Percentiles rank a stretch among this genome's conserved stretches.
Conservation (phyloP, 1,140 invertebrate species). For the Coelopa frigida region DNA sequence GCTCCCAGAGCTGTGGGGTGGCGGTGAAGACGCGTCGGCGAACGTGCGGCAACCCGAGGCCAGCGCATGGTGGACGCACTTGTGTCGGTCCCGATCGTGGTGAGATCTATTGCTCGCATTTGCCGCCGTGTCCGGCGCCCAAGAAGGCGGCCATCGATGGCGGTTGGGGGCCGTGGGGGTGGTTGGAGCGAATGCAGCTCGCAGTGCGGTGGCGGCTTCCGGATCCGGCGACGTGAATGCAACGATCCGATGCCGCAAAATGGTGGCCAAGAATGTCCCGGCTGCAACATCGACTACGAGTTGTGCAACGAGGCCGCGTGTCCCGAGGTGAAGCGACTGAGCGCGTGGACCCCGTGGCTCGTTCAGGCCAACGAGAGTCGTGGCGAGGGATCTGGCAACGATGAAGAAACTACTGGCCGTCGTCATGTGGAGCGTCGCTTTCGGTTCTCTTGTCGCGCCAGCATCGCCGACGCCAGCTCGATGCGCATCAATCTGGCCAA, state of each 20-base stretch:
- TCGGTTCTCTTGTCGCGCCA: constrained; percentile 69
- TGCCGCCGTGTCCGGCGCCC: constrained; percentile 69
- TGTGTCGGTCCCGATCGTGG: constrained; percentile 73
- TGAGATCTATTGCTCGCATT: constrained; percentile 67
- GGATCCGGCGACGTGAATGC: constrained; percentile 48
- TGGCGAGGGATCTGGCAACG: no score
- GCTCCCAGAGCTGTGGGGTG: constrained; percentile 66
- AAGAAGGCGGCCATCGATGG: constrained; percentile 57
- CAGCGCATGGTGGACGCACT: constrained; percentile 71
- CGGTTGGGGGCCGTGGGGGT: constrained; percentile 67
- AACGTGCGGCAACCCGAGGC: constrained; percentile 74
- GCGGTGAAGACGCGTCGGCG: constrained; percentile 73
- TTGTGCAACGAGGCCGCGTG: constrained; percentile 65
- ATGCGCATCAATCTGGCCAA: constrained; percentile 58
- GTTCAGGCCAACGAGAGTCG: constrained; percentile 46
- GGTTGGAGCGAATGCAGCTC: constrained; percentile 56
- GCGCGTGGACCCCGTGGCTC: constrained; percentile 72
- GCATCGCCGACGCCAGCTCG: constrained; percentile 57
- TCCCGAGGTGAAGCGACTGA: constrained; percentile 56
- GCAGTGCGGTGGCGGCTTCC: constrained; percentile 50
- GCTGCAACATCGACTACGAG: constrained; percentile 57
- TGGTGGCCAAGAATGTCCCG: constrained; percentile 59
- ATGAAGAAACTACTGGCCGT: constrained; percentile 41
- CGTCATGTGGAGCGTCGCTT: constrained; percentile 66
- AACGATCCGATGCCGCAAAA: constrained; percentile 57